phyloP scores from a whole-genome alignment of 2,113 vertebrate species.

The Manacus vitellinus region DNA sequence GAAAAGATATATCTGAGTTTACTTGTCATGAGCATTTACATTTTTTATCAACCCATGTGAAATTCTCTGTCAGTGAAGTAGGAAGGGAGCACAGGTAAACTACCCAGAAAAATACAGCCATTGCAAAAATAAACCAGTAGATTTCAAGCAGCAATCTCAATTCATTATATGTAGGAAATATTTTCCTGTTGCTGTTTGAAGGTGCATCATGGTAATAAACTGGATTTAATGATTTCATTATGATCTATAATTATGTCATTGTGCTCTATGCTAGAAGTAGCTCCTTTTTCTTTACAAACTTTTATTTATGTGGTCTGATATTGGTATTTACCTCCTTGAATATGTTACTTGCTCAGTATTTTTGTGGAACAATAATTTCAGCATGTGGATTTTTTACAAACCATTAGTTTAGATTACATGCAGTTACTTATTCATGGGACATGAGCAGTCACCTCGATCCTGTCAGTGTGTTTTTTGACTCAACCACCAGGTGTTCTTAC shows the following conservation, averaged over 20 bases:
- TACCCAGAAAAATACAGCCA: neutral
- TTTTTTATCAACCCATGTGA: neutral
- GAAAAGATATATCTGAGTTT: neutral
- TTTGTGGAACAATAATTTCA: neutral
- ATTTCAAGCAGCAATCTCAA: neutral
- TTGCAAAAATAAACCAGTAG: neutral
- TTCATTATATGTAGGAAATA: neutral
- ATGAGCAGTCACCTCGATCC: neutral
- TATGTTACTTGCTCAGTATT: neutral
- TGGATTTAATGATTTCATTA: neutral
- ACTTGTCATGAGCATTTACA: neutral
- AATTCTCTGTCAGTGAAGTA: neutral
- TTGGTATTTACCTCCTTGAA: neutral
- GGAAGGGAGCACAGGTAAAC: neutral
- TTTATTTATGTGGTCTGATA: neutral
- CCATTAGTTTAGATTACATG: neutral
- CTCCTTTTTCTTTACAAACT: neutral
- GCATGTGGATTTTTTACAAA: neutral
- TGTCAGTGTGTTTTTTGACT: neutral
- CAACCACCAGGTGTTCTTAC: neutral
- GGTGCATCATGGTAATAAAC: neutral
- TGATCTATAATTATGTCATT: neutral
- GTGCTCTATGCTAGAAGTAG: neutral
- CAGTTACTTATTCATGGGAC: neutral
- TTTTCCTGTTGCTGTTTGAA: neutral